Evolutionary conservation across 2,888 invertebrate species (phyloP).

Genomic region (Melinaea marsaeus): DNA sequence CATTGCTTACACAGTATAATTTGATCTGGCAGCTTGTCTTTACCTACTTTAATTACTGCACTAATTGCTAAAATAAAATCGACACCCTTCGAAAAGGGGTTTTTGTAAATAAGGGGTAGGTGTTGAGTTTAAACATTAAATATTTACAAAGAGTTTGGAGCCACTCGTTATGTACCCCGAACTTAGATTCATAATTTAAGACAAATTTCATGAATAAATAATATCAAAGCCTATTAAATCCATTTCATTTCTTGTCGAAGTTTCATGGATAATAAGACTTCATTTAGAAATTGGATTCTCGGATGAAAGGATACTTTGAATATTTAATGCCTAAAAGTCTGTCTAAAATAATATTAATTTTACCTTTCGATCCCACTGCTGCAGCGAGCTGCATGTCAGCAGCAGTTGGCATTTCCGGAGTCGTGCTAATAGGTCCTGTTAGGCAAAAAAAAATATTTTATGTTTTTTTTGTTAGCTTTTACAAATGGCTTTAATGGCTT

Average conservation of each 20-base stretch:
- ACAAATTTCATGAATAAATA: slow-evolving; percentile 18
- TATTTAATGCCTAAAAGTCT: neutral
- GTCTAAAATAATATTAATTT: slow-evolving; percentile 3
- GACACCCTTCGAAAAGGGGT: slow-evolving; percentile 34
- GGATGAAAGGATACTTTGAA: neutral
- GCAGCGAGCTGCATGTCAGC: slow-evolving; percentile 72
- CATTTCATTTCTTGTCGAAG: slow-evolving; percentile 2
- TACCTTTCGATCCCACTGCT: slow-evolving; percentile 67
- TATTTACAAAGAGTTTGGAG: slow-evolving; percentile 25
- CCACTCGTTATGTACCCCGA: slow-evolving; percentile 8
- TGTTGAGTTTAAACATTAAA: slow-evolving; percentile 23
- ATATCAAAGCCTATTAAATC: neutral
- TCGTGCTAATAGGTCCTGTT: slow-evolving; percentile 71
- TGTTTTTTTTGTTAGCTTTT: neutral
- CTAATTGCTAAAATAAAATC: slow-evolving; percentile 46
- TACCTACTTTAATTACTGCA: slow-evolving; percentile 35
- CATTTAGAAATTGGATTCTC: neutral
- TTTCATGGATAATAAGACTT: neutral
- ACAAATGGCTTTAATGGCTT: neutral
- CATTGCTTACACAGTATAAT: slow-evolving; percentile 20
- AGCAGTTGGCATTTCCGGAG: slow-evolving; percentile 72
- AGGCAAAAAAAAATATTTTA: slow-evolving; percentile 18
- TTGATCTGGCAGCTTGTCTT: slow-evolving; percentile 38
- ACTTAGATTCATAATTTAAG: slow-evolving; percentile 12
- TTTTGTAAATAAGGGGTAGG: slow-evolving; percentile 25